Conservation (phyloP, 1,140 invertebrate genomes). For the Chymomyza costata region DNA sequence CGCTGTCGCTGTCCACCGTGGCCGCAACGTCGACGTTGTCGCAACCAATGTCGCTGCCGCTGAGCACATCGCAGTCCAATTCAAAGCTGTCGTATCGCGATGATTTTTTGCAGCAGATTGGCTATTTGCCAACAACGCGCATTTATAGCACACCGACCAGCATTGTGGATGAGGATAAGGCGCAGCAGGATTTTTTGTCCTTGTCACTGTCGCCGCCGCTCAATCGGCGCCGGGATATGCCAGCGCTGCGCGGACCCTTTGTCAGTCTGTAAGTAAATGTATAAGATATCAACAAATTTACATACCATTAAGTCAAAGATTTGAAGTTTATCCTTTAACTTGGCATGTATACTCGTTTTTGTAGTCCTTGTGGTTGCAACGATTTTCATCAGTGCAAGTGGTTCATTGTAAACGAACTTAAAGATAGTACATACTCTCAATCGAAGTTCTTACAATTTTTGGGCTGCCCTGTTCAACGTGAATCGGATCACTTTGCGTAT, state of each 20-base stretch:
- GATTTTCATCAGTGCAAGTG: too few relatives aligned
- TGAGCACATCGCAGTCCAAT: conserved; percentile 67
- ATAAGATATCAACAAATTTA: too few relatives aligned
- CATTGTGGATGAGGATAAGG: conserved; percentile 70
- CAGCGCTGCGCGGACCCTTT: conserved; percentile 74
- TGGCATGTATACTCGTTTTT: too few relatives aligned
- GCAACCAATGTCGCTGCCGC: conserved; percentile 38
- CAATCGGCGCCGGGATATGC: conserved; percentile 75
- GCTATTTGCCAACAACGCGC: conserved; percentile 72
- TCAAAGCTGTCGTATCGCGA: conserved; percentile 72
- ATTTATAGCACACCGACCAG: conserved; percentile 72
- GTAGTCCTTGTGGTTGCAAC: too few relatives aligned
- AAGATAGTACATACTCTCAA: too few relatives aligned
- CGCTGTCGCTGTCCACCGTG: conserved; percentile 43
- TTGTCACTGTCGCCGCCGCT: conserved; percentile 76
- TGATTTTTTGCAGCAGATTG: conserved; percentile 73
- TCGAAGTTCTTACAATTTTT: too few relatives aligned
- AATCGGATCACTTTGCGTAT: too few relatives aligned
- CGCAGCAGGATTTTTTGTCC: conserved; percentile 75
- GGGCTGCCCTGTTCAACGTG: too few relatives aligned
- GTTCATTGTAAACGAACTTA: too few relatives aligned
- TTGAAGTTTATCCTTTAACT: too few relatives aligned
- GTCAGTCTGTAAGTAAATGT: conserved; percentile 76
- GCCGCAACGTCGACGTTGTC: conserved; percentile 24
- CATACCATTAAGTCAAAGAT: too few relatives aligned